phyloP scores from a whole-genome alignment of 2,888 invertebrate genomes.

The Campopleginae sp. region DNA sequence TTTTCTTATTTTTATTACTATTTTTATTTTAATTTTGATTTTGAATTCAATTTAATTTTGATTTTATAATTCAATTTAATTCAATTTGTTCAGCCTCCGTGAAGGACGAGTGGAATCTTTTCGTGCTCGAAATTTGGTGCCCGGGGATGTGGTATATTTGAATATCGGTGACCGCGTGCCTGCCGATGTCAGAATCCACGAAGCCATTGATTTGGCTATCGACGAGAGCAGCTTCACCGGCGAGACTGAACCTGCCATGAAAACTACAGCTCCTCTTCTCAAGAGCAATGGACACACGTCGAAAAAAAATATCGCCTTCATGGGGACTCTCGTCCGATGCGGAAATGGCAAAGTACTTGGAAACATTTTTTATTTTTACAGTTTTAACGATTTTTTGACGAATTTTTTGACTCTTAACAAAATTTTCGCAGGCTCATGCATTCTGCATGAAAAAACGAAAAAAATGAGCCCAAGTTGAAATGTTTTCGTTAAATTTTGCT shows the following conservation, averaged over 20 bases:
- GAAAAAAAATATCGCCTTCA: constrained; percentile 96
- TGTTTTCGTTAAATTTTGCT: constrained; percentile 35
- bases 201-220: constrained; percentile 95
- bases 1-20: too few relatives aligned
- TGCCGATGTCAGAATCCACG: constrained; percentile 97
- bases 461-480: constrained; percentile 14
- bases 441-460: too few relatives aligned
- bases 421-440: too few relatives aligned
- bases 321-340: constrained; percentile 98
- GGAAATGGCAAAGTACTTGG: constrained; percentile 95
- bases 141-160: constrained; percentile 97
- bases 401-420: too few relatives aligned
- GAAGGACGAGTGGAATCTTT: constrained; percentile 95
- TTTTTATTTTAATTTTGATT: too few relatives aligned
- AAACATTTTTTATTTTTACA: not conserved
- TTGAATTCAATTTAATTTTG: too few relatives aligned
- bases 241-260: constrained; percentile 96
- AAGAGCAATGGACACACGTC: constrained; percentile 88
- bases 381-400: constrained; percentile 6
- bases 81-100: constrained; percentile 88
- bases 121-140: constrained; percentile 97
- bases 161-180: constrained; percentile 98
- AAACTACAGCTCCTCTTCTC: constrained; percentile 88
- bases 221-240: constrained; percentile 99
- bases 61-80: not conserved